phyloP scores from a whole-genome alignment of 1,140 invertebrate genomes.

The Zaprionus camerounensis region DNA sequence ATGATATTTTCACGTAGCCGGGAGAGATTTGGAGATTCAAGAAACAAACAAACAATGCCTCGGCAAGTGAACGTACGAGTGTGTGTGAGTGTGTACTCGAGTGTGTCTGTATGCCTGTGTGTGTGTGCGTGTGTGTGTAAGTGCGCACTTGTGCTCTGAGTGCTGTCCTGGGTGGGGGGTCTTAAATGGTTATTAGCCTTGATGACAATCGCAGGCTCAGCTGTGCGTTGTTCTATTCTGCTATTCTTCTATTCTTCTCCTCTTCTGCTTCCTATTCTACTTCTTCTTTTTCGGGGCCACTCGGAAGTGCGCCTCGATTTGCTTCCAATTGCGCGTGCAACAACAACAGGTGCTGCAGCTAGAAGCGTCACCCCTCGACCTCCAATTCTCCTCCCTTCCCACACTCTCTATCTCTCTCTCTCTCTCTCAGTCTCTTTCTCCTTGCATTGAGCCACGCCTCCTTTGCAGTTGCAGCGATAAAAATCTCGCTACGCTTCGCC shows the following conservation, averaged over 20 bases:
- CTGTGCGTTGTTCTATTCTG: background rate
- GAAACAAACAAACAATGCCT: conserved; percentile 46
- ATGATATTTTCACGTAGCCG: conserved; percentile 59
- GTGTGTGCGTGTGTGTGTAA: background rate
- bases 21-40: conserved; percentile 61
- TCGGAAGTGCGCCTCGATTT: conserved; percentile 56
- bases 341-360: conserved; percentile 45
- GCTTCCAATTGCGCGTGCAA: conserved; percentile 41
- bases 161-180: background rate
- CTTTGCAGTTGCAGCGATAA: conserved; percentile 41
- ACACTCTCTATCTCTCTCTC: background rate
- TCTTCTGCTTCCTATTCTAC: background rate
- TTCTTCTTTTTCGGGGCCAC: conserved; percentile 6
- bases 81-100: background rate
- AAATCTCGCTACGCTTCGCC: conserved; percentile 41
- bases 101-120: background rate
- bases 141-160: background rate
- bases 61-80: conserved; percentile 3
- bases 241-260: background rate
- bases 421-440: conserved; percentile 1
- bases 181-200: conserved; percentile 46
- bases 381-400: background rate
- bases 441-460: conserved; percentile 36
- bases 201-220: conserved; percentile 47
- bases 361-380: background rate